Evolutionary conservation across 1,140 invertebrate genomes (phyloP).

Genomic region (Pinna nobilis): DNA sequence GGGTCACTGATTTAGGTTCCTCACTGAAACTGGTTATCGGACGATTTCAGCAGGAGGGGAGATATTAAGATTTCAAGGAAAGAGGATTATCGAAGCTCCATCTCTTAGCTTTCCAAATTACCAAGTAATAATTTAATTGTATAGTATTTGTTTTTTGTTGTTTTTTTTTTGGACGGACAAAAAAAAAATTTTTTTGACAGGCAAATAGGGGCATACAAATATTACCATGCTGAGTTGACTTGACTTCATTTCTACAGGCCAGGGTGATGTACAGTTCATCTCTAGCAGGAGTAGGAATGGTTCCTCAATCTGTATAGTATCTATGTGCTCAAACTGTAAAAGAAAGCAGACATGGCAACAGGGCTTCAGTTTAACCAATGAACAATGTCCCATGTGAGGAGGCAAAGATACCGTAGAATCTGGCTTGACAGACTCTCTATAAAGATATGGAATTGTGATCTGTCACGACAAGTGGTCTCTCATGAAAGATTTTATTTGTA

Average conservation of each 20-base stretch:
- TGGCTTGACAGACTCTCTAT: not conserved
- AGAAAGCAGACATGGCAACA: conserved; percentile 3
- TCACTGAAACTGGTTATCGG: too few species aligned
- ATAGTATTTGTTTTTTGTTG: not conserved
- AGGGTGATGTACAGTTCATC: conserved; percentile 71
- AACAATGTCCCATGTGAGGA: not conserved
- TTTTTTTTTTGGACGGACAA: too few species aligned
- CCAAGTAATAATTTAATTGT: not conserved
- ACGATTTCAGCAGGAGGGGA: too few species aligned
- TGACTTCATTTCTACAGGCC: conserved; percentile 69
- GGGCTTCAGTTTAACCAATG: not conserved
- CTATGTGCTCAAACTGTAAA: conserved; percentile 68
- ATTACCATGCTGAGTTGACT: conserved; percentile 69
- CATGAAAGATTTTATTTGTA: too few species aligned
- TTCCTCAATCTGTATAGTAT: conserved; percentile 68
- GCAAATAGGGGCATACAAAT: not conserved
- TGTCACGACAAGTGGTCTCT: not conserved
- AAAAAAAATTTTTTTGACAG: too few species aligned
- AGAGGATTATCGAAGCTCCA: not conserved
- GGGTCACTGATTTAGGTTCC: too few species aligned
- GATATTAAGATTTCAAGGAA: too few species aligned
- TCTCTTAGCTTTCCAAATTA: not conserved
- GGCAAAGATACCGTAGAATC: not conserved
- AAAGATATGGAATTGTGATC: not conserved
- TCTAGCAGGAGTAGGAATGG: conserved; percentile 72